Conservation (phyloP, 2,113 vertebrate genomes). For the Campylomormyrus numenius region DNA sequence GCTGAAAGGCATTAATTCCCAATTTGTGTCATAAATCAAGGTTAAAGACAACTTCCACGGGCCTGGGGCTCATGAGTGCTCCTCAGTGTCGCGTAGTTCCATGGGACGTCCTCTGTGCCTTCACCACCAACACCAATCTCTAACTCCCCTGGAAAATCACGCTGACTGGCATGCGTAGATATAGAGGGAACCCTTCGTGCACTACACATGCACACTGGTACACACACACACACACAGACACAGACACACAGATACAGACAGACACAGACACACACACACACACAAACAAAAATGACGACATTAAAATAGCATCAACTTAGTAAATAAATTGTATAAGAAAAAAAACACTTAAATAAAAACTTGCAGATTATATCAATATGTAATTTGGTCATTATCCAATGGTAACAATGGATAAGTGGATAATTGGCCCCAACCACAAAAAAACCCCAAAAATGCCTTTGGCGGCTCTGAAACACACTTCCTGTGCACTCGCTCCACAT, state of each 20-base stretch:
- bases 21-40: slow-evolving; percentile 27
- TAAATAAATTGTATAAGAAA: slow-evolving; percentile 34
- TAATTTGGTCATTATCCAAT: not conserved
- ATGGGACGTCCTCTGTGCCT: not conserved
- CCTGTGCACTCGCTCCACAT: not conserved
- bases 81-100: not conserved
- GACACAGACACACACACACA: not conserved
- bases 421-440: not conserved
- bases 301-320: not conserved
- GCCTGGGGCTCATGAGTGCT: not conserved
- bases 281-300: not conserved
- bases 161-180: not conserved
- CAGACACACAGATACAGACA: not conserved
- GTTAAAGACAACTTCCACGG: slow-evolving; percentile 22
- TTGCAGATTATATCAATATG: slow-evolving; percentile 4
- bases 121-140: not conserved
- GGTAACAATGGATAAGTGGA: not conserved
- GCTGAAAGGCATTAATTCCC: slow-evolving; percentile 24
- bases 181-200: not conserved
- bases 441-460: not conserved
- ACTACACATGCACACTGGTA: not conserved
- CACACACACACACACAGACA: not conserved
- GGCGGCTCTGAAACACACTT: not conserved
- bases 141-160: slow-evolving; percentile 20
- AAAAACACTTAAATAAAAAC: slow-evolving; percentile 11